Conservation (phyloP, 2,888 invertebrate genomes). For the Apamea crenata region DNA sequence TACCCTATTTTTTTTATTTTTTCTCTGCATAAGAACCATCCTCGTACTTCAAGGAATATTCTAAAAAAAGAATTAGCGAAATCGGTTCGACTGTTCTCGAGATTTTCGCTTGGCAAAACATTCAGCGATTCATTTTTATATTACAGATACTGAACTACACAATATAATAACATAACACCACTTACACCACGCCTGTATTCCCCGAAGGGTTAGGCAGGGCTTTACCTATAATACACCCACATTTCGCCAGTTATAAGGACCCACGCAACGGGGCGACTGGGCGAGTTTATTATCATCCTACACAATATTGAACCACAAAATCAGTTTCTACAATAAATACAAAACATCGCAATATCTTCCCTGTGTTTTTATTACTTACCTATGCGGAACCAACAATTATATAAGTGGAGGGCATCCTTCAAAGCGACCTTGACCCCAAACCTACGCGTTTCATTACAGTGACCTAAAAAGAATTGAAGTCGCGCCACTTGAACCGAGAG, state of each 20-base stretch:
- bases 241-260: not conserved
- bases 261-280: not conserved
- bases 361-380: constrained; percentile 24
- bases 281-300: not conserved
- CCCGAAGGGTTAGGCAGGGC: not conserved
- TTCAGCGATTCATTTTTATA: too few relatives aligned
- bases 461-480: constrained; percentile 63
- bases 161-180: not conserved
- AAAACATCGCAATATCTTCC: not conserved
- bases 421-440: constrained; percentile 54
- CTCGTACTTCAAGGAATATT: too few relatives aligned
- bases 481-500: constrained; percentile 42
- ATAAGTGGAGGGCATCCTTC: constrained; percentile 44
- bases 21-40: too few relatives aligned
- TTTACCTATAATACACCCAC: not conserved
- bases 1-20: too few relatives aligned
- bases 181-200: not conserved
- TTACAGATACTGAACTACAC: not conserved
- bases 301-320: not conserved
- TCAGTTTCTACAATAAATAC: constrained; percentile 7
- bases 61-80: too few relatives aligned
- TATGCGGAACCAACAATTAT: constrained; percentile 4
- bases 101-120: too few relatives aligned
- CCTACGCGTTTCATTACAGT: constrained; percentile 47
- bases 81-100: too few relatives aligned